Conservation (phyloP, 2,113 vertebrate genomes). For the Plecotus auritus region DNA sequence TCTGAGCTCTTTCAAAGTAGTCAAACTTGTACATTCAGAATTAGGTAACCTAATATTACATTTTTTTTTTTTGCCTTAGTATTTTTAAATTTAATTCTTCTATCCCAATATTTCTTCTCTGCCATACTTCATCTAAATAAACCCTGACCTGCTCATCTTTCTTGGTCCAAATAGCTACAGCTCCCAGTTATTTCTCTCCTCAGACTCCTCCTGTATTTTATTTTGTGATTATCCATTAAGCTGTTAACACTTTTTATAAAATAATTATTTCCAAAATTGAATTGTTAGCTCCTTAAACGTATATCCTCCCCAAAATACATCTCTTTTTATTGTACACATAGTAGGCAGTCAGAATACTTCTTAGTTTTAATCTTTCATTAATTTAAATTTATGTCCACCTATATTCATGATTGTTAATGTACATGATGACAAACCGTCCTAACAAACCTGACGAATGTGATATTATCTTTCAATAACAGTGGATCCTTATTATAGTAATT, state of each 20-base stretch:
- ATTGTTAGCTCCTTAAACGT: neutral
- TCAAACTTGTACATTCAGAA: neutral
- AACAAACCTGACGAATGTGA: neutral
- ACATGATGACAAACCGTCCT: neutral
- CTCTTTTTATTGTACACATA: neutral
- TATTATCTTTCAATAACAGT: neutral
- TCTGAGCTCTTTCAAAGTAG: neutral
- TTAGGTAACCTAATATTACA: neutral
- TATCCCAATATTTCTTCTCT: neutral
- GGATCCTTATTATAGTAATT: neutral
- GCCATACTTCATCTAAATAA: neutral
- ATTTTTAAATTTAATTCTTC: constrained; percentile 13
- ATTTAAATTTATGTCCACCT: neutral
- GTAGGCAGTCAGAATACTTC: neutral
- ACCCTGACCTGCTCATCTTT: neutral
- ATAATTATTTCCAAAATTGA: neutral
- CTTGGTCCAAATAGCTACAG: neutral
- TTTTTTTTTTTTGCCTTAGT: neutral
- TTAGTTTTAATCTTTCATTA: neutral
- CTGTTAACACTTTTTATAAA: neutral
- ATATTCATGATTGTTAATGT: neutral
- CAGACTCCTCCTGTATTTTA: neutral
- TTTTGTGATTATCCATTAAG: neutral
- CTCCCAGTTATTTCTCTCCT: neutral
- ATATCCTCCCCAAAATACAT: neutral